A percentile compares a stretch with the other conserved stretches of the same genome.
These are phyloP conservation scores for Balearica regulorum DNA, from an alignment of 2,797 vertebrate genomes.

Conservation along the genomic window DNA sequence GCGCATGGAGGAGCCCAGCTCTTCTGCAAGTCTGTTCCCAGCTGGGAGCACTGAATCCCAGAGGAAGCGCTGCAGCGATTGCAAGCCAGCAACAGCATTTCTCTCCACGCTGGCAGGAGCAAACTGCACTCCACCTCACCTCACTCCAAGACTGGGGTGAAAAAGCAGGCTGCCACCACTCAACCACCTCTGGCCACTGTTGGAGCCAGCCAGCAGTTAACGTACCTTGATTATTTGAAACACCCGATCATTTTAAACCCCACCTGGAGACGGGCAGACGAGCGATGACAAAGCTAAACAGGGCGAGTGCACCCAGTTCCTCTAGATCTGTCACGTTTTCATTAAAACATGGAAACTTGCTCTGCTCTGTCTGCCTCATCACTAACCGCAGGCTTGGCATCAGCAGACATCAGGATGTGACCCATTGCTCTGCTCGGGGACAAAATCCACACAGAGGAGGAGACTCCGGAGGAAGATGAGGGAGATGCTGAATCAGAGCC, in stretches of 20 bases:
- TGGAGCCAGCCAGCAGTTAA: not conserved
- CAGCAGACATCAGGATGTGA: not conserved
- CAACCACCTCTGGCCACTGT: not conserved
- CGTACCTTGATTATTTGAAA: not conserved
- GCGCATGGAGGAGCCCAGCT: not conserved
- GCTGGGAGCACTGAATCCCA: not conserved
- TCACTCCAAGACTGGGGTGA: fast-evolving
- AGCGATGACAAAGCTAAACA: not conserved
- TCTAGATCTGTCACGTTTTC: not conserved
- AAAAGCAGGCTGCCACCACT: not conserved
- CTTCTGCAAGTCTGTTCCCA: not conserved
- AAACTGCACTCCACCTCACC: not conserved
- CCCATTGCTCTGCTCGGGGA: not conserved
- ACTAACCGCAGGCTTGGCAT: not conserved
- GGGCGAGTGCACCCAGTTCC: not conserved
- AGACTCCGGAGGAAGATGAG: not conserved
- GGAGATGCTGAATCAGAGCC: not conserved
- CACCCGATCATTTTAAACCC: not conserved
- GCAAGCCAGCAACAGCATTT: not conserved
- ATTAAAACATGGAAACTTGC: not conserved
- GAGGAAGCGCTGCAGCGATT: not conserved
- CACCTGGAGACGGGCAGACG: not conserved
- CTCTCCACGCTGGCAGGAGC: not conserved
- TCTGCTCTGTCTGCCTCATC: not conserved
- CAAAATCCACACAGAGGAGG: not conserved